phyloP scores from a whole-genome alignment of 2,113 vertebrate species.

The Tenrec ecaudatus region DNA sequence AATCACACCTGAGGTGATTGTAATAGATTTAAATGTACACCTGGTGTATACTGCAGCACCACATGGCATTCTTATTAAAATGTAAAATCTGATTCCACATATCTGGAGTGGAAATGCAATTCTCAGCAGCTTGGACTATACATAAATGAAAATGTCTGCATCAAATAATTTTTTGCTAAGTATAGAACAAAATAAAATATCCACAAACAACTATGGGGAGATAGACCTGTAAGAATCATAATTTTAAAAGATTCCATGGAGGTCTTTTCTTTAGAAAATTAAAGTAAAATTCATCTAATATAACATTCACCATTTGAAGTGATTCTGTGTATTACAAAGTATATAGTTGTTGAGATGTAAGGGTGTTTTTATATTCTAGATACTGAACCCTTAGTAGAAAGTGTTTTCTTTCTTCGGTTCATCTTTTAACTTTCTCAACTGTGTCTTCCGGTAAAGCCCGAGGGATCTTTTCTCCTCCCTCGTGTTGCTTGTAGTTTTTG shows the following conservation, averaged over 20 bases:
- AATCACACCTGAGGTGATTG: too few relatives aligned
- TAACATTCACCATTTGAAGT: too few relatives aligned
- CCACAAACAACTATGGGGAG: constrained; percentile 7
- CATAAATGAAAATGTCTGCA: background rate
- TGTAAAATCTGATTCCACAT: too few relatives aligned
- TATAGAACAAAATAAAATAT: background rate
- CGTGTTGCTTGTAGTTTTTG: constrained; percentile 23
- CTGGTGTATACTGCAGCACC: too few relatives aligned
- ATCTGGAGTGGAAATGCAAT: too few relatives aligned
- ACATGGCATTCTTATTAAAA: too few relatives aligned
- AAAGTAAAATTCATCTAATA: too few relatives aligned
- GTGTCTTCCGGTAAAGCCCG: constrained; percentile 1
- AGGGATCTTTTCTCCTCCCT: background rate
- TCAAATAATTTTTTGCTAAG: constrained; percentile 7
- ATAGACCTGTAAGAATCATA: background rate
- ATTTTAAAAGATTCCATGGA: background rate
- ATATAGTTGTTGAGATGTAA: background rate
- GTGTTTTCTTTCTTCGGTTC: constrained; percentile 25
- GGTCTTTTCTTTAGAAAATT: too few relatives aligned
- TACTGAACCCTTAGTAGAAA: constrained; percentile 15
- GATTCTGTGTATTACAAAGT: too few relatives aligned
- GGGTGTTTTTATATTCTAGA: constrained; percentile 15
- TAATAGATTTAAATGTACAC: too few relatives aligned
- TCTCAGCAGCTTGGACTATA: too few relatives aligned
- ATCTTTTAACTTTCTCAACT: constrained; percentile 40